Base-by-base conservation (phyloP, 30 jellyfish, hydroid and myxozoan genomes). In the Hydractinia echinata region DNA sequence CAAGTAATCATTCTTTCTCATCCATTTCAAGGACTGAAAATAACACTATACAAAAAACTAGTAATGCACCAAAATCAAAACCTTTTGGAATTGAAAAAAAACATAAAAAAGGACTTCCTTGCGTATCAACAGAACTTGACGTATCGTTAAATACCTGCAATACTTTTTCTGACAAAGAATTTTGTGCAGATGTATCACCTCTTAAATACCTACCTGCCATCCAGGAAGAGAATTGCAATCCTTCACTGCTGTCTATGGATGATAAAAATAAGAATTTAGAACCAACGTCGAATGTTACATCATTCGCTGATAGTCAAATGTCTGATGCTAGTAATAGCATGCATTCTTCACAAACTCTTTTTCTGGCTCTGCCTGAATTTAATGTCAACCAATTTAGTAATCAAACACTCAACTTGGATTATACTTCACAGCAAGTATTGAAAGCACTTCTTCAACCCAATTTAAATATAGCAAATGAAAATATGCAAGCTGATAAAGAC, bases 371-470 rank as follows among this genome's bases (percentile, higher is more conserved):
- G 55, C 81, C 81, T 8, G 60, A 71, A 30, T n/a, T 71, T 58
- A 71, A 71, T 20, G 81, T 71, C 13, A 30, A 71, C 13, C 81
- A 71, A 71, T 71, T 71, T 7, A 71, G 81, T 52, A 71, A 71
- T 71, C 81, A 71, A 19, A 30, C 81, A 50, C 81, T 71, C 50
- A 71, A 50, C 61, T 15, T 71, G n/a, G 81, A 71, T 71, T 30
- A 71, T 9, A 71, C 30, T 71, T 71, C 81, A 1, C 81, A 71
- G n/a, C 81, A 71, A 9, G n/a, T 71, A 7, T 71, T 71, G 81
- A 30, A 71, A 15, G 55, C 81, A 8, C 52, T 71, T 48, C 18
- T 71, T n/a, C 81, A 71, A 71, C 55, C 19, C 18, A 11, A 64
- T 7, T 64, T 51, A 64, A 64, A 44, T 64, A 6, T 64, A 64